Conservation (phyloP, 2,113 vertebrate genomes). For the Chlamydotis undulata region DNA sequence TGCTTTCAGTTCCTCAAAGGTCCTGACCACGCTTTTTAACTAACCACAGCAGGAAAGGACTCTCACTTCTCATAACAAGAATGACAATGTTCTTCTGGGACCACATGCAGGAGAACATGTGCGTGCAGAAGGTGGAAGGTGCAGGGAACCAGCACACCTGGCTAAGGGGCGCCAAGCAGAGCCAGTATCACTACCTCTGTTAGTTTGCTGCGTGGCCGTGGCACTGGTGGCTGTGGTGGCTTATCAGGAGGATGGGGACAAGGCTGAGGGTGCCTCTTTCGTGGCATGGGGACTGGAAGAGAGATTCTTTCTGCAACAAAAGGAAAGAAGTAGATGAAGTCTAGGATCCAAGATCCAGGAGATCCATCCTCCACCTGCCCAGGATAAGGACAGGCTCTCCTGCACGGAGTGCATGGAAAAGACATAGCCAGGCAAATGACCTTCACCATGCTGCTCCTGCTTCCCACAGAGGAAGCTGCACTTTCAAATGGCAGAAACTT, state of each 20-base stretch:
- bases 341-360: neutral
- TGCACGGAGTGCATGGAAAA: neutral
- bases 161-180: neutral
- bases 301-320: conserved; percentile 14
- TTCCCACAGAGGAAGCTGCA: neutral
- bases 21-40: neutral
- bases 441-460: neutral
- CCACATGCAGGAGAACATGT: neutral
- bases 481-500: neutral
- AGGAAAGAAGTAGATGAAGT: neutral
- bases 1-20: neutral
- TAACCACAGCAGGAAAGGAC: neutral
- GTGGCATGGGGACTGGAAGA: conserved; percentile 73
- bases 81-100: neutral
- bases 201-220: conserved; percentile 77
- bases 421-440: neutral
- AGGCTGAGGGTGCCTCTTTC: conserved; percentile 54
- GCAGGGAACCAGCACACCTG: neutral
- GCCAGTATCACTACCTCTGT: conserved; percentile 59
- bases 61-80: neutral
- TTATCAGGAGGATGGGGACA: neutral
- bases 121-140: neutral
- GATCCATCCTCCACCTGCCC: neutral
- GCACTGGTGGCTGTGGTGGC: conserved; percentile 63
- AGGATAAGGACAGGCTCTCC: neutral